Conservation (phyloP, 2,113 vertebrate genomes). For the Perccottus glenii region DNA sequence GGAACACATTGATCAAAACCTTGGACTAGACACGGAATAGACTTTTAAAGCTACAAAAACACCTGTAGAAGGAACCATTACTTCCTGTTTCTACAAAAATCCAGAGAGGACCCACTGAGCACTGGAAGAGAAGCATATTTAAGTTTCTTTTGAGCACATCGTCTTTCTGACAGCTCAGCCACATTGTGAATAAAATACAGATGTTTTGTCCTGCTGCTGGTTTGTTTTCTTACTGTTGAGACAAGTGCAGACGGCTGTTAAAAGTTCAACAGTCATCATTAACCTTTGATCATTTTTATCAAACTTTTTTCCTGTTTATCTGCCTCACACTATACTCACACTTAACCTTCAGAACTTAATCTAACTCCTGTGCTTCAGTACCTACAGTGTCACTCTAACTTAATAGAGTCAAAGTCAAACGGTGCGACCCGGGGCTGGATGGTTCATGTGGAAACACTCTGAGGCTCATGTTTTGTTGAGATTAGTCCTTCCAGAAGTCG, state of each 20-base stretch:
- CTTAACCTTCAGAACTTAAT: no score
- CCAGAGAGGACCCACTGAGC: no score
- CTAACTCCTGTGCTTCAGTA: background rate
- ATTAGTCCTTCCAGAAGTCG: background rate
- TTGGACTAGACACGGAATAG: no score
- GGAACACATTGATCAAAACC: no score
- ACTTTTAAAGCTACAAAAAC: background rate
- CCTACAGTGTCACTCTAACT: slow-evolving; percentile 1
- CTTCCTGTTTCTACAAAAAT: background rate
- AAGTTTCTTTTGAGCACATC: no score
- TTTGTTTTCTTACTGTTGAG: background rate
- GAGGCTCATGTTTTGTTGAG: slow-evolving; percentile 9
- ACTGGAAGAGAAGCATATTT: no score
- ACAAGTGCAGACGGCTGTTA: no score
- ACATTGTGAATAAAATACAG: background rate
- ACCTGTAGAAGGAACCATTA: background rate
- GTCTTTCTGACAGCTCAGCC: no score
- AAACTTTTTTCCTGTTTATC: no score
- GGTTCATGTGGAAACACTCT: background rate
- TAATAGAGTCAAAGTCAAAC: slow-evolving; percentile 7
- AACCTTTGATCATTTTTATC: no score
- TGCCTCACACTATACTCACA: no score
- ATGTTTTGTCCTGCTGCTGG: background rate
- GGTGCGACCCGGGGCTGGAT: slow-evolving; percentile 14
- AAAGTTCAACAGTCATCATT: no score